Conservation (phyloP, 2,797 vertebrate genomes). For the Phalanger gymnotis region DNA sequence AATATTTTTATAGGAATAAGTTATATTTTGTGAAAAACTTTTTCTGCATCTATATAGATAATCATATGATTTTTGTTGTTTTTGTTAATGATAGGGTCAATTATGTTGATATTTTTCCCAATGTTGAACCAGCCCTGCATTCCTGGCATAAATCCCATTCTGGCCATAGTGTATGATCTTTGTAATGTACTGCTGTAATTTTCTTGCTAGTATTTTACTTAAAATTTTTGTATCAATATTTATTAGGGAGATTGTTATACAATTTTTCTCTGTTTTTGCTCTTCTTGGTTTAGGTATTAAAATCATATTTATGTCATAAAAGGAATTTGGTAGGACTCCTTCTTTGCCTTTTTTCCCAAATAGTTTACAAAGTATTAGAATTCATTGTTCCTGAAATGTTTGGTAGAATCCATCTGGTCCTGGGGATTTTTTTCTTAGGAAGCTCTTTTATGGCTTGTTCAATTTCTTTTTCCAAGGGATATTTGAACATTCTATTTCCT, state of each 20-base stretch:
- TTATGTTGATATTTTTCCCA: background rate
- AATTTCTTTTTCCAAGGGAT: background rate
- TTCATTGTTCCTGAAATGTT: background rate
- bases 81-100: background rate
- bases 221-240: background rate
- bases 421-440: background rate
- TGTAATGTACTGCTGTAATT: background rate
- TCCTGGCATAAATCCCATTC: background rate
- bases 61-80: background rate
- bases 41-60: background rate
- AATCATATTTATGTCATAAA: background rate
- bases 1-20: background rate
- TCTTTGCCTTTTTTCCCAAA: background rate
- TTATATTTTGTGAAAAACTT: background rate
- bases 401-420: background rate
- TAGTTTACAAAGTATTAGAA: background rate
- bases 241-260: background rate
- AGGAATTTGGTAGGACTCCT: background rate
- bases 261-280: no score
- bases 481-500: background rate
- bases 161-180: background rate
- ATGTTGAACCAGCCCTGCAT: background rate
- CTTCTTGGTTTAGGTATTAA: background rate
- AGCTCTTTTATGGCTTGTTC: background rate
- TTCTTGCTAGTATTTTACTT: background rate